Percentiles rank a stretch among this genome's conserved stretches.
phyloP scores from a whole-genome alignment of 2,888 invertebrate genomes.

The Hetaerina titia region DNA sequence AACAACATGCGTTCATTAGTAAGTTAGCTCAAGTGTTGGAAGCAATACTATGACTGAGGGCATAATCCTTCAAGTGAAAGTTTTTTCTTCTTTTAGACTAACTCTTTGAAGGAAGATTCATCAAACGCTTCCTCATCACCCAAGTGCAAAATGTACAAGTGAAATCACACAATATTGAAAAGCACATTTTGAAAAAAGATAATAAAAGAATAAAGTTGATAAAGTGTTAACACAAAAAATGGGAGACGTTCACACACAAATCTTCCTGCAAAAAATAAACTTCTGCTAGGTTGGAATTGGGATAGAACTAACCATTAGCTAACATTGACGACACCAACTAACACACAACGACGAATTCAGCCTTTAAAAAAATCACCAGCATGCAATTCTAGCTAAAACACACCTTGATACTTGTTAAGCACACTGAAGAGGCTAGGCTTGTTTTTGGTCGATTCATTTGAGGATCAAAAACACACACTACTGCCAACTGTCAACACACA shows the following conservation, averaged over 20 bases:
- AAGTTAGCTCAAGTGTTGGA: constrained; percentile 49
- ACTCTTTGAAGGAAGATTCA: constrained; percentile 64
- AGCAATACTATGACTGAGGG: constrained; percentile 56
- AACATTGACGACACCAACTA: constrained; percentile 51
- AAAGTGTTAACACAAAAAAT: constrained; percentile 38
- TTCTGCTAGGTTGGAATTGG: constrained; percentile 61
- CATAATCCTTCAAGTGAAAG: constrained; percentile 57
- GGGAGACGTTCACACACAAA: constrained; percentile 65
- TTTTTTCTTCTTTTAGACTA: constrained; percentile 18
- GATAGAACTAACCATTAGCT: constrained; percentile 42
- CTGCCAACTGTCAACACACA: constrained; percentile 48
- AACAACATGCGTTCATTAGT: constrained; percentile 51
- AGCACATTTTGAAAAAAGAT: constrained; percentile 41
- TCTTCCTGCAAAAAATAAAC: constrained; percentile 67
- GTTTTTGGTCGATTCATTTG: constrained; percentile 16
- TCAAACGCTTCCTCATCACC: constrained; percentile 59
- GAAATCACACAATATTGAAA: not conserved
- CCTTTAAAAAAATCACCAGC: not conserved
- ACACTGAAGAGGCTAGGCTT: constrained; percentile 42
- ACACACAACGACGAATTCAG: constrained; percentile 35
- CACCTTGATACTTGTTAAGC: constrained; percentile 46
- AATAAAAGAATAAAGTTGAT: not conserved
- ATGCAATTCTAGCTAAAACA: constrained; percentile 53
- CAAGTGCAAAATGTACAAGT: constrained; percentile 65
- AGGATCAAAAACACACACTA: constrained; percentile 50